Evolutionary conservation across 2,888 invertebrate genomes (phyloP), one percentile per base, ranked within the genome.

Genomic region (Drosophila percnosoma): DNA sequence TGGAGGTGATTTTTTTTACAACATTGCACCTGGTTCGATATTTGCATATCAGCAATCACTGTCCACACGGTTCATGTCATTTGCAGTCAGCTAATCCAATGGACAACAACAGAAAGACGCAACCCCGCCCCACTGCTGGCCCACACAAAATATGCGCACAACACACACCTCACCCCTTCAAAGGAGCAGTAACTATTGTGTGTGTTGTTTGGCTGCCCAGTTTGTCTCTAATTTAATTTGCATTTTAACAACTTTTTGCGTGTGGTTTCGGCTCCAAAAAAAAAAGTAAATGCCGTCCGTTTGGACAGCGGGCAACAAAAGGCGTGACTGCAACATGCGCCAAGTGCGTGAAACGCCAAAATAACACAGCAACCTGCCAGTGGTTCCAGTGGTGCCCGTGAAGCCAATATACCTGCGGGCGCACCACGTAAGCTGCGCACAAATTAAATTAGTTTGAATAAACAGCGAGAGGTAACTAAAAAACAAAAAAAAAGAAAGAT

Each of bases 211-310:
- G 69, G 62, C 68, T 75, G 80, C 64, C 80, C 84, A 84, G 87
- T 88, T 83, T 83, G 89, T 78, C 89, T 87, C 84, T 89, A 91
- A 89, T 89, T 89, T 91, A 89, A 89, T 90, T 90, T 90, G 91
- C 91, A 90, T 90, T 91, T 90, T 90, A 91, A 90, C 89, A 90
- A 91, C 90, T 87, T 89, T 91, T 87, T 90, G 91, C 85, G 90
- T 89, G 90, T 89, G 90, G 87, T 78, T 78, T 63, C 59, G 45
- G 38, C 57, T 64, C 57, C 49, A 63, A 68, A 68, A 61, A 61
- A 10, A 70, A 57, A 66, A 58, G 51, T 24, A 45, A 45, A 45
- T 65, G 54, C 72, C 52, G 75, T 84, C 73, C 68, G 33, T 74
- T 36, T 57, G 77, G 83, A 76, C 70, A 64, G 60, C 80, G 77